These are phyloP conservation scores for Rhinophrynus dorsalis DNA, from an alignment of 2,797 vertebrate genomes.

Conservation along the genomic window DNA sequence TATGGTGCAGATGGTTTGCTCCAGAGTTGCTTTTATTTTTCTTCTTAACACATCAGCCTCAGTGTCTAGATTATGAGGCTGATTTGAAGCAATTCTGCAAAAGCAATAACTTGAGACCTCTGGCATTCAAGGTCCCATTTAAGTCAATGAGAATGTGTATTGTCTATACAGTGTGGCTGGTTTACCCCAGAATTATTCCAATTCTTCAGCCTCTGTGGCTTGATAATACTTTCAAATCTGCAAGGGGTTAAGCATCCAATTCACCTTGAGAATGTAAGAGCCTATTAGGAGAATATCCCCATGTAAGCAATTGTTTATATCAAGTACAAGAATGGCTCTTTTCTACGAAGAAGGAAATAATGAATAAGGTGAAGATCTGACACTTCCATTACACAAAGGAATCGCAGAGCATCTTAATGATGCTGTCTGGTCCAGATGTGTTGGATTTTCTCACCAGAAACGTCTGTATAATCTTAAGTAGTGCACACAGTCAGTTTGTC, in stretches of 20 bases:
- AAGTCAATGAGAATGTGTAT: no score
- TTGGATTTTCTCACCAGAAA: slow-evolving; percentile 57
- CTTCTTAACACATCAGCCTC: no score
- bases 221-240: background rate
- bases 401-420: slow-evolving; percentile 54
- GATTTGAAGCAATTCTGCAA: no score
- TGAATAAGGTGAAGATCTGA: slow-evolving; percentile 55
- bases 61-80: no score
- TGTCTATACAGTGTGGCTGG: no score
- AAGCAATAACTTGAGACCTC: no score
- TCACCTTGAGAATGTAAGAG: background rate
- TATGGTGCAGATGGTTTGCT: no score
- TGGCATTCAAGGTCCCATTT: no score
- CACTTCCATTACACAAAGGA: slow-evolving; percentile 72
- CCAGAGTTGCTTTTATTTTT: no score
- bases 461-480: slow-evolving; percentile 67
- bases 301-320: slow-evolving; percentile 36
- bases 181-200: no score
- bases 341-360: slow-evolving; percentile 37
- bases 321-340: slow-evolving; percentile 10
- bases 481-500: slow-evolving; percentile 51
- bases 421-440: slow-evolving; percentile 50
- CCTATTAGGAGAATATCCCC: slow-evolving; percentile 25
- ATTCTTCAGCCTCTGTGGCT: no score
- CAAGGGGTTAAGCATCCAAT: slow-evolving; percentile 15